These are phyloP conservation scores for Ceratina japonica DNA, from an alignment of 1,140 invertebrate species.

Conservation along the genomic window DNA sequence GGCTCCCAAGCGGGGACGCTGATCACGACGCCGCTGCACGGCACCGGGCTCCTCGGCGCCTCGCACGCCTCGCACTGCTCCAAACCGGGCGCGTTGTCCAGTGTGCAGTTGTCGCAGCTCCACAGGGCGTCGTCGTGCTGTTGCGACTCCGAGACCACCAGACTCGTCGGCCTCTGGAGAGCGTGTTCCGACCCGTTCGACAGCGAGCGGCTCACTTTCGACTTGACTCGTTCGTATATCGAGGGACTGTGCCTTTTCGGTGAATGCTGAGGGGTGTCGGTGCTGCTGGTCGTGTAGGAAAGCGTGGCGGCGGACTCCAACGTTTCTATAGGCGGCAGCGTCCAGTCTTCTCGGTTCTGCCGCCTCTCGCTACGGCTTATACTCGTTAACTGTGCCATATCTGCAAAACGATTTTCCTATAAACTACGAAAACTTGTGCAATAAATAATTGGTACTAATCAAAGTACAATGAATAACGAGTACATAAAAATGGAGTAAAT, in stretches of 20 bases:
- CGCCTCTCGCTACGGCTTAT: slow-evolving; percentile 70
- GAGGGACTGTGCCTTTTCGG: slow-evolving; percentile 80
- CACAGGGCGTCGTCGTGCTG: slow-evolving; percentile 76
- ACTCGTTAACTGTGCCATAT: slow-evolving; percentile 76
- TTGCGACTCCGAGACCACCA: slow-evolving; percentile 72
- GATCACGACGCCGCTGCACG: slow-evolving; percentile 79
- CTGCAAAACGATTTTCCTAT: slow-evolving; percentile 34
- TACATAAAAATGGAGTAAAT: too few relatives aligned
- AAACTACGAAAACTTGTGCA: background rate
- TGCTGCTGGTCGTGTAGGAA: slow-evolving; percentile 67
- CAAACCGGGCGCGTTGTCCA: slow-evolving; percentile 79
- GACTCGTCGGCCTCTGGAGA: slow-evolving; percentile 72
- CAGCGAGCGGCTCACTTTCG: slow-evolving; percentile 80
- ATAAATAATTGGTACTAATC: too few relatives aligned
- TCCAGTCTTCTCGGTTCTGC: slow-evolving; percentile 73
- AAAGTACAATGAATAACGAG: too few relatives aligned
- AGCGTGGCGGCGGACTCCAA: slow-evolving; percentile 69
- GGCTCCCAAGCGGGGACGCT: slow-evolving; percentile 79
- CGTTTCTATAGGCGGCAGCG: slow-evolving; percentile 70
- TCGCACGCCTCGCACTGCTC: slow-evolving; percentile 84
- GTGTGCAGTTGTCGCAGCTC: slow-evolving; percentile 82
- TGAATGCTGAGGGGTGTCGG: slow-evolving; percentile 74
- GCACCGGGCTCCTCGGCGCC: slow-evolving; percentile 80
- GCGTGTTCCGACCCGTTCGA: slow-evolving; percentile 78
- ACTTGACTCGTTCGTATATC: slow-evolving; percentile 82